phyloP scores from a whole-genome alignment of 2,888 invertebrate genomes.

The Apamea monoglypha region DNA sequence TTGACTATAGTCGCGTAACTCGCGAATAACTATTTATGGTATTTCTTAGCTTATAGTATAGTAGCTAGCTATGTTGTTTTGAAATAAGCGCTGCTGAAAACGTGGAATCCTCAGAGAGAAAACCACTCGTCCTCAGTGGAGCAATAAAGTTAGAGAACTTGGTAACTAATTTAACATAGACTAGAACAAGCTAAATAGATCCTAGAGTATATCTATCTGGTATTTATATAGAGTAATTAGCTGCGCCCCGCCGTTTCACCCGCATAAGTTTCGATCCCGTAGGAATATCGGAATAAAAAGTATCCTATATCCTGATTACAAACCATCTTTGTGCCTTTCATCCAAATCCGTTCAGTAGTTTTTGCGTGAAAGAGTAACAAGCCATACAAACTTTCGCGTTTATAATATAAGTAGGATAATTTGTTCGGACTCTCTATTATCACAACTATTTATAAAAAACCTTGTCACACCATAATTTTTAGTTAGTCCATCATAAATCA shows the following conservation, averaged over 20 bases:
- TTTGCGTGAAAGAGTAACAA: too few relatives aligned
- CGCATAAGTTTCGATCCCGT: too few relatives aligned
- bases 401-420: too few relatives aligned
- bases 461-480: conserved; percentile 1
- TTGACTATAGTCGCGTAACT: background rate
- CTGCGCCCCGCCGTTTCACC: too few relatives aligned
- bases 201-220: background rate
- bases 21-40: background rate
- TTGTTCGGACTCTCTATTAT: background rate
- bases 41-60: background rate
- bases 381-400: too few relatives aligned
- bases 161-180: conserved; percentile 14
- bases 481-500: conserved; percentile 18
- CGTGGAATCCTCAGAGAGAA: too few relatives aligned
- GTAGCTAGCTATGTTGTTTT: background rate
- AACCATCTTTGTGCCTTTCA: too few relatives aligned
- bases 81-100: background rate
- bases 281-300: too few relatives aligned
- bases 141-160: conserved; percentile 5
- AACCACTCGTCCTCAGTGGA: background rate
- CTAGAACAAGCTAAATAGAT: background rate
- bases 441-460: background rate
- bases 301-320: too few relatives aligned
- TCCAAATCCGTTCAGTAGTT: too few relatives aligned
- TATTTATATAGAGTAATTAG: background rate